phyloP scores from a whole-genome alignment of 2,888 invertebrate species.

The Melanostoma scalare region DNA sequence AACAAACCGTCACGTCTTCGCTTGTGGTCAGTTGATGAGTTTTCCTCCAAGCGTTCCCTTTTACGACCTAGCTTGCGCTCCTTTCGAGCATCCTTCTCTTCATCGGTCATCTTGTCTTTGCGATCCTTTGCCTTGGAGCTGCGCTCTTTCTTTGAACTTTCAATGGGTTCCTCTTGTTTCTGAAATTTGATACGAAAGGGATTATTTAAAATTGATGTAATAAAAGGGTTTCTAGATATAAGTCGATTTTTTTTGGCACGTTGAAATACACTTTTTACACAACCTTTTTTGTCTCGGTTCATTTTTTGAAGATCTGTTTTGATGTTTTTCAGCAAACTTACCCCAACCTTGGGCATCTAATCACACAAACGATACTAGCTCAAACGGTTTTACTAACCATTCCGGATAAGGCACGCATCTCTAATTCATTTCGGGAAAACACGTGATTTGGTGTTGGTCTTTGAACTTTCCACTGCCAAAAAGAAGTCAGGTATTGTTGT shows the following conservation, averaged over 20 bases:
- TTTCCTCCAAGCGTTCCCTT: constrained; percentile 90
- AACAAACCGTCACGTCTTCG: constrained; percentile 89
- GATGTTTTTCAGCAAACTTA: constrained; percentile 54
- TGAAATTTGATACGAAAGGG: constrained; percentile 76
- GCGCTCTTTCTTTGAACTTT: constrained; percentile 83
- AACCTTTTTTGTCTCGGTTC: constrained; percentile 32
- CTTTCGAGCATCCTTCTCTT: constrained; percentile 90
- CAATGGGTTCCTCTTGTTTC: constrained; percentile 80
- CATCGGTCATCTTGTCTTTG: constrained; percentile 87
- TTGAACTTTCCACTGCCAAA: too few relatives aligned
- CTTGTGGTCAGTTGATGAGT: constrained; percentile 87
- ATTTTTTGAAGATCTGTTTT: constrained; percentile 45
- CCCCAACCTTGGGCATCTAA: constrained; percentile 56
- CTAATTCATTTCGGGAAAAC: too few relatives aligned
- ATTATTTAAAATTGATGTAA: constrained; percentile 26
- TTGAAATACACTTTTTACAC: constrained; percentile 28
- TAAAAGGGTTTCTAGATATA: not conserved
- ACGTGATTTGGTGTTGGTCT: too few relatives aligned
- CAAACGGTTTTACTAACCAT: constrained; percentile 16
- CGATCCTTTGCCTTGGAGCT: constrained; percentile 83
- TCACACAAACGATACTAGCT: constrained; percentile 38
- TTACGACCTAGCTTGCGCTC: constrained; percentile 92
- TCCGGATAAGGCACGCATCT: too few relatives aligned
- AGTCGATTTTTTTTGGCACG: constrained; percentile 27
- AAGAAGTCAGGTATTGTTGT: too few relatives aligned